phyloP scores from a whole-genome alignment of 1,140 invertebrate genomes.

The Drosophila parvula region DNA sequence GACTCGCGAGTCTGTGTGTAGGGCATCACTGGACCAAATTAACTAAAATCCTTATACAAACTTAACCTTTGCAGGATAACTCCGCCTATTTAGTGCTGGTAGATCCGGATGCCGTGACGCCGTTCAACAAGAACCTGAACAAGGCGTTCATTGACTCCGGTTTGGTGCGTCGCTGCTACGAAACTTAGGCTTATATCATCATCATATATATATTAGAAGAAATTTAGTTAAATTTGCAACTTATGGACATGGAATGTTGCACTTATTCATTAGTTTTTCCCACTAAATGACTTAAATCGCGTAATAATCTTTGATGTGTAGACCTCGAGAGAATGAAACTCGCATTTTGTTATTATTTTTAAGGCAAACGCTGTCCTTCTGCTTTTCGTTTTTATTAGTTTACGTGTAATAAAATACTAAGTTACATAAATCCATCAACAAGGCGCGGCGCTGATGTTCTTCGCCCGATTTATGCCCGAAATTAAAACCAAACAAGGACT shows the following conservation, averaged over 20 bases:
- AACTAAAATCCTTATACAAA: too few species aligned
- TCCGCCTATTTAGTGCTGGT: constrained; percentile 54
- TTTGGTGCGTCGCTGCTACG: constrained; percentile 50
- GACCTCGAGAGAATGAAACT: constrained; percentile 29
- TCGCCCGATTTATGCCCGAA: constrained; percentile 61
- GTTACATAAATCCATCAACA: constrained; percentile 80
- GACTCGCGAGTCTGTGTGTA: too few species aligned
- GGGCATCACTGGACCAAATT: too few species aligned
- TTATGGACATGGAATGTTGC: background rate
- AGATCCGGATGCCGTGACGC: constrained; percentile 28
- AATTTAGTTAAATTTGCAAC: background rate
- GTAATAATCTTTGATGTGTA: background rate
- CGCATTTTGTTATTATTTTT: constrained; percentile 62
- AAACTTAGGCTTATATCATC: background rate
- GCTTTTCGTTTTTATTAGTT: constrained; percentile 80
- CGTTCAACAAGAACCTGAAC: constrained; percentile 52
- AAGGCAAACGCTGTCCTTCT: constrained; percentile 84
- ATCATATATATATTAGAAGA: background rate
- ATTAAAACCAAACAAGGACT: constrained; percentile 62
- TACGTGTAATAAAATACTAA: constrained; percentile 84
- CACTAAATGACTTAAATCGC: background rate
- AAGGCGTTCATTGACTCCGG: constrained; percentile 49
- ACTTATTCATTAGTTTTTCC: background rate
- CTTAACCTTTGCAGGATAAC: constrained; percentile 29
- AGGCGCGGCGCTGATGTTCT: constrained; percentile 51